Conservation (phyloP, 2,113 vertebrate species). For the Gallinago undulata region DNA sequence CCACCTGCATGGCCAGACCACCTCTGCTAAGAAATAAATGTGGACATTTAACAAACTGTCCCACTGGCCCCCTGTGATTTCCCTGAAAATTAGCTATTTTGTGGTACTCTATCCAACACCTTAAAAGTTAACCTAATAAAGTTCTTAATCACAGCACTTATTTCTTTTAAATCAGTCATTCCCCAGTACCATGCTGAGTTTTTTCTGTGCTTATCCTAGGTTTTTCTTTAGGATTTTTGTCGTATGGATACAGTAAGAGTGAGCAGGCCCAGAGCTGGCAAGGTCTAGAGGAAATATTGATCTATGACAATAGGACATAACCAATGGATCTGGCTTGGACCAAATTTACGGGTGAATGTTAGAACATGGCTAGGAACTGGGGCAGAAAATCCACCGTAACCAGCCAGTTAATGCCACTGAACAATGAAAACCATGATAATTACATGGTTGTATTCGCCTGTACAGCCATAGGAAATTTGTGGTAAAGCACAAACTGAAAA, state of each 20-base stretch:
- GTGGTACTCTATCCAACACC: not conserved
- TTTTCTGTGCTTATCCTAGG: not conserved
- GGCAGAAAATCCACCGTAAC: constrained; percentile 3
- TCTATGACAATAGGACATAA: not conserved
- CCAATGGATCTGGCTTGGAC: constrained; percentile 30
- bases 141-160: not conserved
- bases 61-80: not conserved
- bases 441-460: constrained; percentile 35
- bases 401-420: constrained; percentile 31
- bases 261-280: not conserved
- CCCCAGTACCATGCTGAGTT: not conserved
- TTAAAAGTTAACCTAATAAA: not conserved
- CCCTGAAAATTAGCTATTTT: not conserved
- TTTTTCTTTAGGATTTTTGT: not conserved
- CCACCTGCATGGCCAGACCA: not conserved
- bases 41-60: not conserved
- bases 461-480: constrained; percentile 60
- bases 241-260: not conserved
- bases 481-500: constrained; percentile 52
- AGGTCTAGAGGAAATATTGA: not conserved
- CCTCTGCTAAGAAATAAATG: not conserved
- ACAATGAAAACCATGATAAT: constrained; percentile 52
- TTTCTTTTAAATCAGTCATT: not conserved
- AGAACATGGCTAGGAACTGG: constrained; percentile 20
- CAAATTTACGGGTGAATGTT: constrained; percentile 7